Conservation (phyloP, 2,888 invertebrate genomes). For the Drosophila hamatofila region DNA sequence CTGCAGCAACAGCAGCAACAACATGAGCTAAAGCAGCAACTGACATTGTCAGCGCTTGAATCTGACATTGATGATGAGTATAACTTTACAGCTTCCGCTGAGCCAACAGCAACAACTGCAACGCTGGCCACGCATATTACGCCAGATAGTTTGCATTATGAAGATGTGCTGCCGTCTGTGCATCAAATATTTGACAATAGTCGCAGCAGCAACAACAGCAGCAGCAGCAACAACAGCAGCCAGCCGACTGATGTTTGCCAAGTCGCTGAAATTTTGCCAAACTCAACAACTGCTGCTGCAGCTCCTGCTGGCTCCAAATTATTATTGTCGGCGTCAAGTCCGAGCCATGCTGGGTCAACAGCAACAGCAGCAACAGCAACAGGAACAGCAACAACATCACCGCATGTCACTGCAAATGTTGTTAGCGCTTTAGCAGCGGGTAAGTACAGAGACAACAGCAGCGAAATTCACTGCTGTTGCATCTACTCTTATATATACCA, state of each 20-base stretch:
- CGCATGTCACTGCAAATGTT: slow-evolving; percentile 65
- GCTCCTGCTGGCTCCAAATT: slow-evolving; percentile 59
- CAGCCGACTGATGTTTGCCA: slow-evolving; percentile 34
- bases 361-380: slow-evolving; percentile 34
- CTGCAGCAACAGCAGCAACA: slow-evolving; percentile 22
- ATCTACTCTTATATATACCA: slow-evolving; percentile 5
- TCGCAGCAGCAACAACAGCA: slow-evolving; percentile 44
- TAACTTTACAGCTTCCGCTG: slow-evolving; percentile 77
- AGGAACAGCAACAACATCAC: slow-evolving; percentile 42
- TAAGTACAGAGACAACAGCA: slow-evolving; percentile 52
- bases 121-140: slow-evolving; percentile 49
- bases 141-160: slow-evolving; percentile 79
- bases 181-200: slow-evolving; percentile 75
- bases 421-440: slow-evolving; percentile 67
- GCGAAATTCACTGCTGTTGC: slow-evolving; percentile 26
- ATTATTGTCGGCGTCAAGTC: slow-evolving; percentile 64
- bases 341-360: slow-evolving; percentile 59
- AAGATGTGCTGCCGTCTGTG: slow-evolving; percentile 69
- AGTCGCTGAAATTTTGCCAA: slow-evolving; percentile 57
- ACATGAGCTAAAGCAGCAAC: slow-evolving; percentile 51
- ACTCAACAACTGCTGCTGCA: slow-evolving; percentile 38
- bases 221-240: slow-evolving; percentile 29
- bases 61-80: slow-evolving; percentile 75
- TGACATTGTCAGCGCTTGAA: slow-evolving; percentile 62
- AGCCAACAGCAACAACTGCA: slow-evolving; percentile 41